Evolutionary conservation across 2,113 vertebrate genomes (phyloP).

Genomic region (Larimichthys crocea): DNA sequence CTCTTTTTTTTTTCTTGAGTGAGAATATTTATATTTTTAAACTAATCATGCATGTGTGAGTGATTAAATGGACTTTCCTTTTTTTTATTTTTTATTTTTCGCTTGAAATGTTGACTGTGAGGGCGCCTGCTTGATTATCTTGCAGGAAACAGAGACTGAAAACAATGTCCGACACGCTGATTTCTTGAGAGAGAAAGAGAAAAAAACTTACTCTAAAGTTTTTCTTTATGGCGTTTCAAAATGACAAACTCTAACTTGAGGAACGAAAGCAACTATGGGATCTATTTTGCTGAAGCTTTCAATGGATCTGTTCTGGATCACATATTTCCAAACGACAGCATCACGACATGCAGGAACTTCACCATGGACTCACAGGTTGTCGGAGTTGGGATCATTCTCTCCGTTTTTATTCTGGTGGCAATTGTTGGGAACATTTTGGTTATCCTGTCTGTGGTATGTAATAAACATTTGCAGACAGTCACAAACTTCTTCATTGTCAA

Average conservation of each 20-base stretch:
- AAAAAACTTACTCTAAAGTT: slow-evolving; percentile 69
- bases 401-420: slow-evolving; percentile 91
- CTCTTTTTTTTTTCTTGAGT: not conserved
- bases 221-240: slow-evolving; percentile 85
- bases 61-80: not conserved
- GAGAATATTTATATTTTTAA: not conserved
- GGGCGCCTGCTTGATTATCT: not conserved
- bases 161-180: slow-evolving; percentile 9
- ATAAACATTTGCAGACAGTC: slow-evolving; percentile 94
- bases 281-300: slow-evolving; percentile 78
- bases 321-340: slow-evolving; percentile 75
- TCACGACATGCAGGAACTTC: slow-evolving; percentile 81
- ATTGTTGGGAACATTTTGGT: slow-evolving; percentile 98
- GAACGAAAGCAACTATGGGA: slow-evolving; percentile 89
- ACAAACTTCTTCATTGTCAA: slow-evolving; percentile 99
- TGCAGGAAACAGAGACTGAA: slow-evolving; percentile 11
- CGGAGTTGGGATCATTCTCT: slow-evolving; percentile 90
- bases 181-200: slow-evolving; percentile 12
- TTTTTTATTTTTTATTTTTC: not conserved
- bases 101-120: not conserved
- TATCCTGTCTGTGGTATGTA: slow-evolving; percentile 96
- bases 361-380: slow-evolving; percentile 88
- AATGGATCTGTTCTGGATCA: slow-evolving; percentile 68
- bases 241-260: slow-evolving; percentile 90
- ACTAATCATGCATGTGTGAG: not conserved